These are phyloP conservation scores for Momotus momota DNA, from an alignment of 2,797 vertebrate species.

Conservation along the genomic window DNA sequence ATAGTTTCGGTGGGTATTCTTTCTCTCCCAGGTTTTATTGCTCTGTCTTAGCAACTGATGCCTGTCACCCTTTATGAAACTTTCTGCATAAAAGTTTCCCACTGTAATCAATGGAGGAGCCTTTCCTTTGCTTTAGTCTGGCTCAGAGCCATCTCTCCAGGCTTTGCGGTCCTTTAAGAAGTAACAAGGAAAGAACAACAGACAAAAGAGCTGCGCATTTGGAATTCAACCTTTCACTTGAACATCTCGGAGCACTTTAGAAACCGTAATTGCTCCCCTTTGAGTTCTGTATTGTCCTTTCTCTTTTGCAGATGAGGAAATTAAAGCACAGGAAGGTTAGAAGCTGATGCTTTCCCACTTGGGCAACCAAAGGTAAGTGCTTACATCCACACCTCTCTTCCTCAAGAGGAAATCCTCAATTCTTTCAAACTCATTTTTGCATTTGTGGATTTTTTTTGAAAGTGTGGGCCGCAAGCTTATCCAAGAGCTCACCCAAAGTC, in stretches of 20 bases:
- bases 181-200: neutral
- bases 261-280: neutral
- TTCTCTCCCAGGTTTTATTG: neutral
- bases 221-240: neutral
- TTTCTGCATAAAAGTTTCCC: neutral
- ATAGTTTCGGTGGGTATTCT: neutral
- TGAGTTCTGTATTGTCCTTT: neutral
- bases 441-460: neutral
- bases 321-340: neutral
- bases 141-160: neutral
- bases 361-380: neutral
- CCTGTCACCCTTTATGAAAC: neutral
- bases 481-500: neutral
- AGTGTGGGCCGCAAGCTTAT: neutral
- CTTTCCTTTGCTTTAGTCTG: neutral
- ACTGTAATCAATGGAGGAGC: neutral
- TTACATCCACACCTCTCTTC: neutral
- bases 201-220: neutral
- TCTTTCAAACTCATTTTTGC: neutral
- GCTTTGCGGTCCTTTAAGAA: neutral
- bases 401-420: neutral
- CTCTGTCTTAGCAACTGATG: neutral
- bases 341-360: neutral
- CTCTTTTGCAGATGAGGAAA: constrained; percentile 3
- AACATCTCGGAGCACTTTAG: neutral